A percentile compares a stretch with the other conserved stretches of the same genome.
These are phyloP conservation scores for Cabera pusaria DNA, from an alignment of 2,888 invertebrate species.

Conservation along the genomic window DNA sequence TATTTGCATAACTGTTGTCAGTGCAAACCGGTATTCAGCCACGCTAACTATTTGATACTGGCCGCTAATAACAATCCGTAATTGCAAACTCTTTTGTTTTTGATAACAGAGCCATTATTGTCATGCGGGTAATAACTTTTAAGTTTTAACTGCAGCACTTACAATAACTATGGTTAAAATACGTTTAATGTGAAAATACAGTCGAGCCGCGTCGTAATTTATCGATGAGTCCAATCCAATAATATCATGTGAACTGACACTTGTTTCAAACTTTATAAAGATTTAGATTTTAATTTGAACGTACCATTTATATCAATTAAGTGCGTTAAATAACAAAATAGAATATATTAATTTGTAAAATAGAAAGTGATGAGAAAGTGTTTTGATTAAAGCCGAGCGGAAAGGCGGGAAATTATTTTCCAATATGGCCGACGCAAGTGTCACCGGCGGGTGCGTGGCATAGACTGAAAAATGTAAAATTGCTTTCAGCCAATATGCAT, in stretches of 20 bases:
- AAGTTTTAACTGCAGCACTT: slow-evolving; percentile 10
- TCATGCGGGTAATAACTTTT: slow-evolving; percentile 25
- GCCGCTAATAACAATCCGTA: slow-evolving; percentile 3
- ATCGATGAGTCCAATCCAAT: slow-evolving; percentile 6
- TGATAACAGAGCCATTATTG: slow-evolving; percentile 33
- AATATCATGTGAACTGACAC: slow-evolving; percentile 20
- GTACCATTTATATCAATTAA: too few relatives aligned
- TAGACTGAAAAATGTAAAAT: slow-evolving; percentile 54
- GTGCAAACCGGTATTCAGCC: slow-evolving; percentile 12
- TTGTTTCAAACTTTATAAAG: slow-evolving; percentile 1
- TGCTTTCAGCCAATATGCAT: slow-evolving; percentile 37
- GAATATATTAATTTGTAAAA: too few relatives aligned
- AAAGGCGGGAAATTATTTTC: slow-evolving; percentile 54
- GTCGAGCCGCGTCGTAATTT: slow-evolving; percentile 1
- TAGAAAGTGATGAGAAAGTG: neutral
- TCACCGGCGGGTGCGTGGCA: slow-evolving; percentile 50
- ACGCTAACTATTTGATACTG: slow-evolving; percentile 5
- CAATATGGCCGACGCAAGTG: slow-evolving; percentile 53
- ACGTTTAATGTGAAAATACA: neutral
- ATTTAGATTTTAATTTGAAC: too few relatives aligned
- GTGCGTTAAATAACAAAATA: too few relatives aligned
- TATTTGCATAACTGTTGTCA: slow-evolving; percentile 11
- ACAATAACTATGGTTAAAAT: too few relatives aligned
- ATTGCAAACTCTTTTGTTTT: slow-evolving; percentile 21
- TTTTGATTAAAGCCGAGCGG: slow-evolving; percentile 25